Evolutionary conservation across 1,140 invertebrate species (phyloP).

Genomic region (Wasmannia auropunctata): DNA sequence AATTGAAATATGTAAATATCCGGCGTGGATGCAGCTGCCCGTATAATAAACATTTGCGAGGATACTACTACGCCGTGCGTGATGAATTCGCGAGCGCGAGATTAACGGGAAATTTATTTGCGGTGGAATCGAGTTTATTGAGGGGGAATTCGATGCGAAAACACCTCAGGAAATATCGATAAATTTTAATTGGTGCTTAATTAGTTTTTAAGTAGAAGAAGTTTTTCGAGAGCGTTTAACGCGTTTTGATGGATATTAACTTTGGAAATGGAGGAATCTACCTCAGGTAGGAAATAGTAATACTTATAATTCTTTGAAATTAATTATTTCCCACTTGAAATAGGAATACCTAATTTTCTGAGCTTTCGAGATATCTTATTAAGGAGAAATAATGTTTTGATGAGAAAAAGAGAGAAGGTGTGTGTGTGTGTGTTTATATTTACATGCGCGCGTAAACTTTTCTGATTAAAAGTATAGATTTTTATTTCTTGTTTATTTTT

Average conservation of each 20-base stretch:
- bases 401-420: not conserved
- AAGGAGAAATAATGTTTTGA: not conserved
- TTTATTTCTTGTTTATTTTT: not conserved
- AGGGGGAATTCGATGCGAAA: not conserved
- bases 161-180: not conserved
- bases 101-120: constrained; percentile 39
- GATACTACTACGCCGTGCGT: not conserved
- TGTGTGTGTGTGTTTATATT: too few species aligned
- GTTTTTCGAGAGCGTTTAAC: not conserved
- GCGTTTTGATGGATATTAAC: not conserved
- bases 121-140: not conserved
- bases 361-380: not conserved
- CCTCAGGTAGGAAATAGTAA: not conserved
- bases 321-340: too few species aligned
- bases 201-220: not conserved
- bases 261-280: not conserved
- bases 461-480: not conserved
- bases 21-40: constrained; percentile 16
- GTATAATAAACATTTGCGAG: constrained; percentile 38
- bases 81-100: constrained; percentile 19
- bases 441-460: not conserved
- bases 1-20: constrained; percentile 59
- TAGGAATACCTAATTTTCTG: too few species aligned
- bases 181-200: constrained; percentile 19
- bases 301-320: not conserved